These are phyloP conservation scores for Amphiura filiformis DNA, from an alignment of 35 echinoderm and acorn worm species.

Conservation along the genomic window DNA sequence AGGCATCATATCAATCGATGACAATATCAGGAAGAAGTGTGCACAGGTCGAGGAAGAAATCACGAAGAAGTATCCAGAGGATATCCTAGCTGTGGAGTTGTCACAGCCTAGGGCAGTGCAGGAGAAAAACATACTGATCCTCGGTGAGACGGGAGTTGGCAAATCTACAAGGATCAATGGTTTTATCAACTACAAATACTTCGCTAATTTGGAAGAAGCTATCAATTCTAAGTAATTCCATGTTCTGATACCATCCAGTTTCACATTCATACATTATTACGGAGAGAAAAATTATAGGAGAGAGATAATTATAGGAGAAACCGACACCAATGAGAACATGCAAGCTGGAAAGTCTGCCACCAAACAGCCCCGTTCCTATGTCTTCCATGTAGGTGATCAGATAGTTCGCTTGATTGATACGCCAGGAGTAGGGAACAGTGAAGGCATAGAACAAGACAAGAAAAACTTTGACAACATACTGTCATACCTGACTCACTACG, in stretches of 20 bases:
- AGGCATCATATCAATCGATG: background rate
- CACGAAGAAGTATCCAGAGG: background rate
- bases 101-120: background rate
- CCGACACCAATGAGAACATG: background rate
- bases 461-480: too few relatives aligned
- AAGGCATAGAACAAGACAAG: too few relatives aligned
- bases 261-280: background rate
- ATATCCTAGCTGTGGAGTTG: background rate
- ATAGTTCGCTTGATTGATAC: too few relatives aligned
- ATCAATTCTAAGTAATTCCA: background rate
- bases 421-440: too few relatives aligned
- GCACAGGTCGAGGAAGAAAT: background rate
- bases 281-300: background rate
- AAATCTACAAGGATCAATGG: constrained; percentile 15
- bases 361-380: too few relatives aligned
- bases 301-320: background rate
- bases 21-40: background rate
- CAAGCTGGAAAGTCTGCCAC: too few relatives aligned
- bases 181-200: background rate
- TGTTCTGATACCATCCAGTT: too few relatives aligned
- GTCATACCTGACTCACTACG: too few relatives aligned
- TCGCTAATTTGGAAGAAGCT: background rate
- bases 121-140: too few relatives aligned
- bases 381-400: too few relatives aligned
- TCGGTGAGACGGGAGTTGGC: too few relatives aligned